Conservation (phyloP, 2,888 invertebrate species). For the Drosophila maculinotata region DNA sequence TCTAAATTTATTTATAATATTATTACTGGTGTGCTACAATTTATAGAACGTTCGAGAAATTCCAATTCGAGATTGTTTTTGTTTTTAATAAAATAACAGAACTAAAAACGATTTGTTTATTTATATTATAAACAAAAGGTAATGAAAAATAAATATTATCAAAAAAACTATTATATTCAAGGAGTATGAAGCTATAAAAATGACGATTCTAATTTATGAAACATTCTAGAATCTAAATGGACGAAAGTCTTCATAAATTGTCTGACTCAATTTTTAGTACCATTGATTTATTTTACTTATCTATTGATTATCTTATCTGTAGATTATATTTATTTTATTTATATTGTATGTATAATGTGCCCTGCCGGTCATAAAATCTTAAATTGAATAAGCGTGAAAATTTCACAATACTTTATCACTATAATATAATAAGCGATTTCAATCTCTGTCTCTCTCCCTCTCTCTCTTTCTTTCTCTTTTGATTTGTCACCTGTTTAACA, state of each 20-base stretch:
- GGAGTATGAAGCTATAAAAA: too few species aligned
- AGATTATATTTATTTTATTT: neutral
- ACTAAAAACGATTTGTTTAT: too few species aligned
- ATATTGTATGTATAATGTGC: conserved; percentile 3
- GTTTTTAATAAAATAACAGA: too few species aligned
- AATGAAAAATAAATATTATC: too few species aligned
- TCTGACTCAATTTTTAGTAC: neutral
- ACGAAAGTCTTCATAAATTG: neutral
- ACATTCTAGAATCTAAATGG: too few species aligned
- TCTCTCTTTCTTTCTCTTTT: neutral
- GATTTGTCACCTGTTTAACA: conserved; percentile 29
- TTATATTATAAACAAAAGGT: too few species aligned
- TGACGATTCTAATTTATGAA: too few species aligned
- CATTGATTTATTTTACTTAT: conserved; percentile 11
- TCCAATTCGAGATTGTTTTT: too few species aligned
- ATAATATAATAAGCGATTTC: conserved; percentile 2
- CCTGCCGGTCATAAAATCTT: conserved; percentile 3
- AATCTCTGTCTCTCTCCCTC: neutral
- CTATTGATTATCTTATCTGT: conserved; percentile 17
- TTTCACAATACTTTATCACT: conserved; percentile 15
- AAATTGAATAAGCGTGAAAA: conserved; percentile 31
- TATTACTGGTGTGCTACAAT: too few species aligned
- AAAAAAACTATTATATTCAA: too few species aligned
- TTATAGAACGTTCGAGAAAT: too few species aligned
- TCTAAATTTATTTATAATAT: too few species aligned